Evolutionary conservation across 2,113 vertebrate species (phyloP).

Genomic region (Ochotona curzoniae): DNA sequence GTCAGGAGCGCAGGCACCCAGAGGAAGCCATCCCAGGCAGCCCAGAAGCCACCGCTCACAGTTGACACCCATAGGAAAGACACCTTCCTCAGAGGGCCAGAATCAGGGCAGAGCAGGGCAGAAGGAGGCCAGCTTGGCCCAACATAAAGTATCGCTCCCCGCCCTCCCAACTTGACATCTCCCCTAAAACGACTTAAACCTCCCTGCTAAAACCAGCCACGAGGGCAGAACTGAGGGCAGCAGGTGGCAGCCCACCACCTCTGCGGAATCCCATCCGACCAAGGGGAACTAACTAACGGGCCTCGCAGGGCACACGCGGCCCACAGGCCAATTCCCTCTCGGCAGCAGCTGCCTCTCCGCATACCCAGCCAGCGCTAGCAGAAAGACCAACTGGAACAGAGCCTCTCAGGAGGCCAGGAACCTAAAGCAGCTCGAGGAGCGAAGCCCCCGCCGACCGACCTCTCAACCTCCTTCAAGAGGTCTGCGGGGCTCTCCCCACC

Average conservation of each 20-base stretch:
- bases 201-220: neutral
- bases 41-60: neutral
- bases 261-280: too few species aligned
- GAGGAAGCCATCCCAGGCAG: neutral
- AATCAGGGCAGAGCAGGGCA: neutral
- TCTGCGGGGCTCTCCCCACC: too few species aligned
- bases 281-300: too few species aligned
- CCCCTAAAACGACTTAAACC: too few species aligned
- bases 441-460: neutral
- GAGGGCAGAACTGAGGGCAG: too few species aligned
- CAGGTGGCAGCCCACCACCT: too few species aligned
- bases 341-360: neutral
- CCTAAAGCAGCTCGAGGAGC: neutral
- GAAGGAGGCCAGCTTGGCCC: neutral
- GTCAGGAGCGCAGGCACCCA: accelerated
- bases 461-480: neutral
- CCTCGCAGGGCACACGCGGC: neutral
- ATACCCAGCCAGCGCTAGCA: neutral
- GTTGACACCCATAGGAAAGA: neutral
- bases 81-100: neutral
- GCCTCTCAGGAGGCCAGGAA: neutral
- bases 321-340: neutral
- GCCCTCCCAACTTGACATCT: neutral
- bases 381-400: too few species aligned
- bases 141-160: neutral